phyloP scores from a whole-genome alignment of 2,888 invertebrate genomes.

The Drosophila bunnanda region DNA sequence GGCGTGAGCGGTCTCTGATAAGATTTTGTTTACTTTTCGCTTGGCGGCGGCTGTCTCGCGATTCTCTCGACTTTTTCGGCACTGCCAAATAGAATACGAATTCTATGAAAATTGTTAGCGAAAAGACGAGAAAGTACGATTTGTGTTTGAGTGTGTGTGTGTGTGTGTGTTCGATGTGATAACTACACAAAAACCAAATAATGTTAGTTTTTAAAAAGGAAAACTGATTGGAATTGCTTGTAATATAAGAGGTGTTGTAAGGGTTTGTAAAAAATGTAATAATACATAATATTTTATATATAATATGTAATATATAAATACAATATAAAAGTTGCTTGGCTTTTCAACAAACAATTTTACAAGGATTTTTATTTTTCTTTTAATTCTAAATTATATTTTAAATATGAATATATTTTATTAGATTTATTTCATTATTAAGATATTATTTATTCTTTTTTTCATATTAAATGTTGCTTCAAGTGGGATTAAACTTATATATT shows the following conservation, averaged over 20 bases:
- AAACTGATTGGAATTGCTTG: neutral
- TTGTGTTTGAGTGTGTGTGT: neutral
- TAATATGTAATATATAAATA: neutral
- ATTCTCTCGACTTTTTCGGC: conserved; percentile 39
- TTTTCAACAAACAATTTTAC: no score
- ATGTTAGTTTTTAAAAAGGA: neutral
- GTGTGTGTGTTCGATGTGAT: conserved; percentile 13
- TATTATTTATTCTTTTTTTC: no score
- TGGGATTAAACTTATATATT: no score
- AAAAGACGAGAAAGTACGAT: conserved; percentile 4
- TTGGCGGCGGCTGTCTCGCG: conserved; percentile 39
- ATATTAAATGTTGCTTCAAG: no score
- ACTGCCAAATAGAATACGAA: conserved; percentile 26
- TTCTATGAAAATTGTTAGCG: conserved; percentile 25
- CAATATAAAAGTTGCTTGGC: no score
- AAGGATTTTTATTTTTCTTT: no score
- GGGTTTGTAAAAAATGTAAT: no score
- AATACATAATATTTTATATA: neutral
- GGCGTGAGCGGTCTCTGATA: conserved; percentile 60
- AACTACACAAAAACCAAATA: conserved; percentile 9
- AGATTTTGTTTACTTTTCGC: conserved; percentile 53
- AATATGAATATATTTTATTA: no score
- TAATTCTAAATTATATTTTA: no score
- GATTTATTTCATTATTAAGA: no score
- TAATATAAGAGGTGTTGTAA: no score